Evolutionary conservation across 2,113 vertebrate species (phyloP), one percentile per base, ranked within the genome.

Genomic region (Thamnaconus septentrionalis): DNA sequence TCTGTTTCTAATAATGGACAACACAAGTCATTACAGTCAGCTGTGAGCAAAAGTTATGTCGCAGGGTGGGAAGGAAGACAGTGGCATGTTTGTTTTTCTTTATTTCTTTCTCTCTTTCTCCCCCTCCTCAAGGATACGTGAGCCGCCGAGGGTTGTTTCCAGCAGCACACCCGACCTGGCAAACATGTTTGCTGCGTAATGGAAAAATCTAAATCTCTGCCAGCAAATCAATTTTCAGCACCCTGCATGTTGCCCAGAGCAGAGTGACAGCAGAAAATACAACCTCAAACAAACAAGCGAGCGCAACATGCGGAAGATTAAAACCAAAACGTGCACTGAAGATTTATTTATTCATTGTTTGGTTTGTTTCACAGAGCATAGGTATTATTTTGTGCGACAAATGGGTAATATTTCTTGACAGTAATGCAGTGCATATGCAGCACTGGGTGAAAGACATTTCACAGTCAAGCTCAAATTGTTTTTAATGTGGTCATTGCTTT

Each of bases 191-290:
- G 48, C 85, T 79, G 82, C 73, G 87, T 88, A 88, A 90, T 86
- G 87, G 89, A 91, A 91, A 91, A 90, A 85, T 65, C 53, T 71
- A 79, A 81, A 77, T 86, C 86, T 87, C 79, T 86, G 83, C 83
- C 87, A 87, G 85, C 82, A 86, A 91, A 88, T 88, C 82, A 77
- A 69, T 82, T 90, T 82, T 83, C 74, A 79, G 74, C 47, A 41
- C 81, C 58, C 76, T 72, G 79, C 78, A 43, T 79, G 82, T 77
- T 79, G 69, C 79, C 64, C 61, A 53, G 68, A 75, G 84, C 56
- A 76, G 61, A 72, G 64, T 64, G 78, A 81, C 77, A 57, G 50
- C 77, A 75, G 75, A 49, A 74, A 75, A 73, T 59, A 53, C 49
- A 54, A 65, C 61, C 59, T 64, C 47, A 56, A 61, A 31, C 18